Evolutionary conservation across 2,113 vertebrate species (phyloP), one percentile per base, ranked within the genome.

Genomic region (Alces alces): DNA sequence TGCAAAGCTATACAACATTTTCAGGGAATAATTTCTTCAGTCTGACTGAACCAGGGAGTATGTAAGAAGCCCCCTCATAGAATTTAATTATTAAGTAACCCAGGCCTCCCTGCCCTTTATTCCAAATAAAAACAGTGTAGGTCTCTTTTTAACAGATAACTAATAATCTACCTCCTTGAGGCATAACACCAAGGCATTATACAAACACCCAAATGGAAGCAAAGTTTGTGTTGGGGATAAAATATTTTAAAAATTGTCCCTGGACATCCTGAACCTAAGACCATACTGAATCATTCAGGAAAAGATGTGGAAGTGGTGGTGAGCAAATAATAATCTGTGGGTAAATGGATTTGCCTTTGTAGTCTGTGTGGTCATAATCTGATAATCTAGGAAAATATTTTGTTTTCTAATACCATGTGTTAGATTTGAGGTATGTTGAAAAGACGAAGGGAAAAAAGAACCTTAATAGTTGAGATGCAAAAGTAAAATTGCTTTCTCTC

Each of bases 301-400:
- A 64, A 95, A 97, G 91, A 55, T 61, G 21, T 64, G 5, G 23
- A 95, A 94, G 11, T 80, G 23, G 28, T 36, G 17, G 36, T 36
- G 21, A 61, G 28, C 50, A 30, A 93, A 96, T 25, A 83, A 15
- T 66, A 58, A 19, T 58, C 64, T 58, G 78, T 93, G 58, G 45
- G 16, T 55, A 94, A 96, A 80, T 17, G 50, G 11, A 16, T 55
- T 66, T 66, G 21, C 80, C 57, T 4, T 92, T 94, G 36, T 3
- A 1, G 60, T 47, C 58, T 79, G 33, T 93, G 45, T 93, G 28
- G 28, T 96, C 14, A 25, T 95, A 82, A 86, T 97, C 97, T 84
- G 84, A 95, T 30, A 43, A 1, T 0, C 95, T 95, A 87, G 79
- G 36, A 92, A 30, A 55, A 79, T 30, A 70, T 95, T 98, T 96